Percentiles rank a stretch among this genome's conserved stretches.
Evolutionary conservation across 2,888 invertebrate species (phyloP).

Genomic region (Smittia sp.): DNA sequence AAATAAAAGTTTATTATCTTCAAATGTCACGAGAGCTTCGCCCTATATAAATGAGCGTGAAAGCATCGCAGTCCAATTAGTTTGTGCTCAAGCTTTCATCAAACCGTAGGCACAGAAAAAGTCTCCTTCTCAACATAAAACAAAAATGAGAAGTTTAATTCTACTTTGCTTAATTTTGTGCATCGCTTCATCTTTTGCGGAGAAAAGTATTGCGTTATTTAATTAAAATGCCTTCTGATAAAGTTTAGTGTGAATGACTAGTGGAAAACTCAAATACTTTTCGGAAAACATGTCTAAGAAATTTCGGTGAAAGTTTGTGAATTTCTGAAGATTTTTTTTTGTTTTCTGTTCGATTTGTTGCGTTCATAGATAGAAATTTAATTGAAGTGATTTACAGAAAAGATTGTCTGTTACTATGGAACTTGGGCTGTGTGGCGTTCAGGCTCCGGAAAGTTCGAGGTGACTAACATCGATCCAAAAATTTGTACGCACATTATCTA

Average conservation of each 20-base stretch:
- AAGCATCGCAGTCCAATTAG: constrained; percentile 22
- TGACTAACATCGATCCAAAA: constrained; percentile 20
- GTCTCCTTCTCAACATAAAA: not conserved
- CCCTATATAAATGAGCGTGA: constrained; percentile 3
- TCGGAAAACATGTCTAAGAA: not conserved
- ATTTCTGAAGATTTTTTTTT: too few species aligned
- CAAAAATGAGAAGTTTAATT: constrained; percentile 19
- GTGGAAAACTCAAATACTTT: constrained; percentile 23
- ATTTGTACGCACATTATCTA: constrained; percentile 24
- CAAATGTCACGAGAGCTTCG: not conserved
- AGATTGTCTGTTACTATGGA: constrained; percentile 13
- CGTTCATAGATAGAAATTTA: not conserved
- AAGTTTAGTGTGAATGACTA: not conserved
- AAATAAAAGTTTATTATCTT: too few species aligned
- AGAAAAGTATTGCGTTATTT: constrained; percentile 21
- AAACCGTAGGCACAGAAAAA: not conserved
- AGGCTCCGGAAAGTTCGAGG: not conserved
- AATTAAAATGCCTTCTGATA: constrained; percentile 6
- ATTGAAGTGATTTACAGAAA: not conserved
- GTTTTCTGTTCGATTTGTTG: too few species aligned
- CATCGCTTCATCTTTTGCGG: constrained; percentile 10
- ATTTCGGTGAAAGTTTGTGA: too few species aligned
- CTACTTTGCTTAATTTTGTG: constrained; percentile 31
- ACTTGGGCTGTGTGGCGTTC: not conserved
- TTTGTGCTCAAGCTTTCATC: constrained; percentile 10